phyloP scores from a whole-genome alignment of 2,113 vertebrate species.

The Morphnarchus princeps region DNA sequence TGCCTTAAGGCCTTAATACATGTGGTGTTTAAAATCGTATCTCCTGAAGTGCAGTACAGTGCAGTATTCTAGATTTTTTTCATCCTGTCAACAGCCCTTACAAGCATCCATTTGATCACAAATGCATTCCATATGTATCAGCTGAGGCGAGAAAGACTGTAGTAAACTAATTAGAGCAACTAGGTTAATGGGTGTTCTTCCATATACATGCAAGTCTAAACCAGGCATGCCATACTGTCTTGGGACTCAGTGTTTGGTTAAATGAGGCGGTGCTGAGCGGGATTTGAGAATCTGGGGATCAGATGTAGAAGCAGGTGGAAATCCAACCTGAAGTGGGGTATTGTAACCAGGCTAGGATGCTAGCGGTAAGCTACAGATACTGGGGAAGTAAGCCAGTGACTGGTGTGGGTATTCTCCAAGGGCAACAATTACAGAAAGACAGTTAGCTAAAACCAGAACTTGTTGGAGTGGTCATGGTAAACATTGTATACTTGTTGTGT shows the following conservation, averaged over 20 bases:
- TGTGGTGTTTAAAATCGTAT: neutral
- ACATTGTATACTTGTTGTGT: neutral
- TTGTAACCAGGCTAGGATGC: neutral
- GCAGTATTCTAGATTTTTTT: neutral
- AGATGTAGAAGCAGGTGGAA: neutral
- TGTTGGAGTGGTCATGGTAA: neutral
- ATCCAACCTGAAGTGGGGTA: accelerated
- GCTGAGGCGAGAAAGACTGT: neutral
- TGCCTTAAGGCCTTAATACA: neutral
- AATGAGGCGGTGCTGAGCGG: neutral
- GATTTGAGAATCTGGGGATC: neutral
- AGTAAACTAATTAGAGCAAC: neutral
- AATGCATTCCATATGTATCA: neutral
- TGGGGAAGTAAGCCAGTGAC: neutral
- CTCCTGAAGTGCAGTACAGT: neutral
- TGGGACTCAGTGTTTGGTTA: neutral
- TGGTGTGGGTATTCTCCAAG: neutral
- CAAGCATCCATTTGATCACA: neutral
- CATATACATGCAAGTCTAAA: neutral
- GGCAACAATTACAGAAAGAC: neutral
- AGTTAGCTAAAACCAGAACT: neutral
- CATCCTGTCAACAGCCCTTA: accelerated
- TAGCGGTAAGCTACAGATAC: neutral
- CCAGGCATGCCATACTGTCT: neutral
- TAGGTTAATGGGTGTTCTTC: neutral